Evolutionary conservation across 2,113 vertebrate species (phyloP), one percentile per base, ranked within the genome.

Genomic region (Cyrtonyx montezumae): DNA sequence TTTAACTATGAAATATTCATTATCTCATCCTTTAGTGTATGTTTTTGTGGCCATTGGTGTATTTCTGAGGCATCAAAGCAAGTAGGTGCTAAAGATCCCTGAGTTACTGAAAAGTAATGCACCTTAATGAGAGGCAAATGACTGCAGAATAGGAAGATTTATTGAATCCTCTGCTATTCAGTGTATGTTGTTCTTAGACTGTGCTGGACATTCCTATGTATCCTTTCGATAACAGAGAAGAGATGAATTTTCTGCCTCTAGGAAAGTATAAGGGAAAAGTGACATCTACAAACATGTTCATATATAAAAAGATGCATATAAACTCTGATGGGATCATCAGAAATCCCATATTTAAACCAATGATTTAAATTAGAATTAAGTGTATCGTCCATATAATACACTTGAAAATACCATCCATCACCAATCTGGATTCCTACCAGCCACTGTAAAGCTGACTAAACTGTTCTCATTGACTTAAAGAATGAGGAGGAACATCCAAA

Each of bases 301-400:
- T 42, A 71, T 42, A 66, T 73, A 53, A 70, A 84, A 87, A 95
- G 78, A 94, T 82, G 77, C 70, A 87, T 78, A 82, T 82, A 55
- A 87, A 73, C 5, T 8, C 66, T 84, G 86, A 46, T 59, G 68
- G 43, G 18, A 87, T 90, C 80, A 84, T 84, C 80, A 71, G 53
- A 49, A 93, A 75, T 63, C 26, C 69, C 16, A 8, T 37, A 30
- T 83, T 94, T 86, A 84, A 82, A 56, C 48, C 55, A 51, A 37
- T 32, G 58, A 90, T 53, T 94, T 94, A 84, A 87, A 89, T 91
- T 67, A 80, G 84, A 65, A 92, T 89, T 89, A 76, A 53, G 58
- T 66, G 36, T n/a, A 15, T 83, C 89, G 78, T 66, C 67, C 42
- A 18, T 80, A 49, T 87, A 91, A 87, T 82, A 89, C 42, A 70